Evolutionary conservation across 2,888 invertebrate species (phyloP).

Genomic region (Nomada flava): DNA sequence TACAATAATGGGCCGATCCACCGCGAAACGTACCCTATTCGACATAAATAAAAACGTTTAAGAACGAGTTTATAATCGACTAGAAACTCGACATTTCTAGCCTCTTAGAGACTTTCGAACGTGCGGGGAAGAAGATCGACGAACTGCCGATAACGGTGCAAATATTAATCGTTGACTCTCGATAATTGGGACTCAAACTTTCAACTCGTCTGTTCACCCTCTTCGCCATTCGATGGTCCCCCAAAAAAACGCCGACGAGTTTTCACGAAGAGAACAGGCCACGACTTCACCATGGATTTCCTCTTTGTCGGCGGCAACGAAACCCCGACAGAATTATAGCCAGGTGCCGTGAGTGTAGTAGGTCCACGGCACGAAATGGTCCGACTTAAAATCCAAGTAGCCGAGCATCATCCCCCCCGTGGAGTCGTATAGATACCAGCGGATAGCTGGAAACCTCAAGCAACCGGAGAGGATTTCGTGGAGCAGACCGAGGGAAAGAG

Average conservation of each 20-base stretch:
- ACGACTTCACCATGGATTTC: conserved; percentile 46
- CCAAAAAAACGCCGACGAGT: conserved; percentile 13
- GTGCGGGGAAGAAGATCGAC: no score
- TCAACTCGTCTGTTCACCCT: not conserved
- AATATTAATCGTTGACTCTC: not conserved
- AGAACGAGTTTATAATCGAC: no score
- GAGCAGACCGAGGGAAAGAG: no score
- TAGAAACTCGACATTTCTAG: no score
- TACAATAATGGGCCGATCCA: conserved; percentile 44
- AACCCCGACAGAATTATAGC: conserved; percentile 62
- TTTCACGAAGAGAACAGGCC: conserved; percentile 14
- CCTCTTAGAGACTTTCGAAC: no score
- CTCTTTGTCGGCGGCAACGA: conserved; percentile 48
- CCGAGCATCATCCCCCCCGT: conserved; percentile 60
- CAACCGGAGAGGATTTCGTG: conserved; percentile 33
- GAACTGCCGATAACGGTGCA: no score
- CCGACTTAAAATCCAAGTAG: conserved; percentile 74
- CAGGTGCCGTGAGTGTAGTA: conserved; percentile 47
- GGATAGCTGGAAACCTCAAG: conserved; percentile 66
- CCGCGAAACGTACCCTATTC: conserved; percentile 14
- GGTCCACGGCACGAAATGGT: conserved; percentile 60
- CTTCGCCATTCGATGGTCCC: not conserved
- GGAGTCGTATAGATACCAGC: conserved; percentile 58
- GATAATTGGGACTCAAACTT: not conserved
- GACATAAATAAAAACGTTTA: not conserved